Percentiles rank a stretch among this genome's conserved stretches.
phyloP scores from a whole-genome alignment of 2,888 invertebrate species.

The Napeogenes inachia region DNA sequence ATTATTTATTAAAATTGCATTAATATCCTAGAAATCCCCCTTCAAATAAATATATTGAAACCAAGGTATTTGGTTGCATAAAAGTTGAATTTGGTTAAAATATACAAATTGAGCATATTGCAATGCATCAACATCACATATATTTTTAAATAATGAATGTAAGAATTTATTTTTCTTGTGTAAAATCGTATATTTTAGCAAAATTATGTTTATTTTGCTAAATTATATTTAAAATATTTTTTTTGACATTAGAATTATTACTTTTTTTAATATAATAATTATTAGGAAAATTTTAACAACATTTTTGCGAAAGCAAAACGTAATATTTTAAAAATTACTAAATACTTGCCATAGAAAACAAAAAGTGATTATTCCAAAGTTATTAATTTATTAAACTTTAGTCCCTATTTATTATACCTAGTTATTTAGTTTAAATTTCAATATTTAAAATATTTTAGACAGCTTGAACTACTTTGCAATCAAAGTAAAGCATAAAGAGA shows the following conservation, averaged over 20 bases:
- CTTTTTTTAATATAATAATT: not conserved
- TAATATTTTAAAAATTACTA: not conserved
- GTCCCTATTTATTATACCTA: conserved; percentile 29
- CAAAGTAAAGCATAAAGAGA: not conserved
- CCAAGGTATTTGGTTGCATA: too few species aligned
- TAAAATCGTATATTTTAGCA: too few species aligned
- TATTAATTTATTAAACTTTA: conserved; percentile 49
- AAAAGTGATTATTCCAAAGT: conserved; percentile 65
- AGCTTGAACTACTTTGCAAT: not conserved
- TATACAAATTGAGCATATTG: too few species aligned
- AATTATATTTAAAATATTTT: too few species aligned
- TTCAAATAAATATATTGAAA: too few species aligned
- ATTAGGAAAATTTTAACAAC: not conserved
- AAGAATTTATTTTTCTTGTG: too few species aligned
- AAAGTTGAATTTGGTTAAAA: too few species aligned
- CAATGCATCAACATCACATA: too few species aligned
- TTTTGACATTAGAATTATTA: not conserved
- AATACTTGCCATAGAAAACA: conserved; percentile 57
- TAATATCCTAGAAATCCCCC: too few species aligned
- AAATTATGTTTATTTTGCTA: too few species aligned
- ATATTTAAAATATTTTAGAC: conserved; percentile 18
- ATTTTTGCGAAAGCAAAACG: conserved; percentile 6
- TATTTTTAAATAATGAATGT: too few species aligned
- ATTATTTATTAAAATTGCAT: not conserved
- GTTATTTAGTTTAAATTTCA: conserved; percentile 30